Base-by-base conservation (phyloP, 2,797 vertebrate species). In the Chiroxiphia lanceolata region DNA sequence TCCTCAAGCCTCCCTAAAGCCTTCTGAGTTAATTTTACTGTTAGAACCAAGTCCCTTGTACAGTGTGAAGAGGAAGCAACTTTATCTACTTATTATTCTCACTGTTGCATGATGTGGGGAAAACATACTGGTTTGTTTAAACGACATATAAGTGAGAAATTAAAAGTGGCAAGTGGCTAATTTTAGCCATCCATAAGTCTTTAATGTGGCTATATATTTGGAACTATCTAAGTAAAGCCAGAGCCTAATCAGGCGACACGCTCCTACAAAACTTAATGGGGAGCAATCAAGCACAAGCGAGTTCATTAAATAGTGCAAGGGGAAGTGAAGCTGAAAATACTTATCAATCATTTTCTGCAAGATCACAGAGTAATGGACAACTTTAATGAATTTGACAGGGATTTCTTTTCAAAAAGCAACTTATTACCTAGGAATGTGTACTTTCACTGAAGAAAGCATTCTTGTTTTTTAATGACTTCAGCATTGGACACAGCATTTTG, bases 301-400 rank as follows among this genome's bases (percentile, higher is more conserved):
- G 47, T 84, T 72, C 44, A 83, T 80, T 92, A 93, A 90, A 65
- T 1, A 1, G 53, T 53, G 48, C 56, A 83, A 68, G 31, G 67
- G 61, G 40, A 89, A 94, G 68, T 44, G 42, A 94, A 68, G 60
- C 36, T 67, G 48, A 90, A 95, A 95, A 71, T 78, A 89, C 48
- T 86, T 89, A 89, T 85, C 72, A 57, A 64, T 71, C 79, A 44
- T 7, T 47, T 85, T 59, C 57, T 74, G 80, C 56, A 67, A 80
- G n/a, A 87, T 47, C 34, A 33, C 36, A 45, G n/a, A 80, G 25
- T 67, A 95, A 70, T n/a, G 33, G 48, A 71, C 22, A 80, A 77
- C 11, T 63, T 87, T 21, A 26, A 29, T n/a, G 33, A 77, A 15
- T 64, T 53, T 83, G 45, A 83, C 22, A 78, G 60, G 36, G 21